Base-by-base conservation (phyloP, 2,797 vertebrate species). In the Neosilurus mollespiculum region DNA sequence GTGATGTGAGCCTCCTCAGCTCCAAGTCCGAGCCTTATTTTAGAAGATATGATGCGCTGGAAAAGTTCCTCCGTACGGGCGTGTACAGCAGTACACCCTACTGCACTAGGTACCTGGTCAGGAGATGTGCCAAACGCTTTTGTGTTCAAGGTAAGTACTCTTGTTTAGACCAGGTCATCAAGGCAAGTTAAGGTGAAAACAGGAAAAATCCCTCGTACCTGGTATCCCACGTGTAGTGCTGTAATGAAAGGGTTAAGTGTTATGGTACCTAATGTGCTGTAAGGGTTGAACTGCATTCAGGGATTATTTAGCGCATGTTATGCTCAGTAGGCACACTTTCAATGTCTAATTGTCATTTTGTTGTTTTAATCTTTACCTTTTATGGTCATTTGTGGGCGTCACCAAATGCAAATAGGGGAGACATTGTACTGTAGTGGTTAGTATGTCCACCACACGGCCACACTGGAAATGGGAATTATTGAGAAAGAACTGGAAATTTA, bases 1-100 rank as follows among this genome's bases (percentile, higher is more conserved):
- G 73, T 56, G 30, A 81, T 53, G 61, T 78, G 43, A 78, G 59
- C 34, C 73, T 81, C 58, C 37, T 86, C 56, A 86, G 78, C 78
- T 75, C 78, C 61, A 87, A 72, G 24, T 79, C 75, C 0, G 83
- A 87, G 56, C 83, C 62, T 54, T 76, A 67, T 69, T 87, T 87
- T 56, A 66, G 82, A 34, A 79, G 83, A 58, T 87, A 87, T 43
- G 76, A 84, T 58, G 86, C 86, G 3, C 26, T 87, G 76, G 86
- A 87, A 56, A 87, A 84, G 66, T 87, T 69, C n/a, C 37, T 87
- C 54, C 80, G 73, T 15, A 84, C 86, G 10, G 83, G 86, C 20
- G 69, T 69, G 1, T 87, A 82, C 54, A 79, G 64, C 53, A 84
- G 81, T 73, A 82, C 76, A 1, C 80, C 79, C 1, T 81, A 82